Percentiles rank a stretch among this genome's conserved stretches.
Evolutionary conservation across 2,797 vertebrate species (phyloP).

Genomic region (Urophycis tenuis): DNA sequence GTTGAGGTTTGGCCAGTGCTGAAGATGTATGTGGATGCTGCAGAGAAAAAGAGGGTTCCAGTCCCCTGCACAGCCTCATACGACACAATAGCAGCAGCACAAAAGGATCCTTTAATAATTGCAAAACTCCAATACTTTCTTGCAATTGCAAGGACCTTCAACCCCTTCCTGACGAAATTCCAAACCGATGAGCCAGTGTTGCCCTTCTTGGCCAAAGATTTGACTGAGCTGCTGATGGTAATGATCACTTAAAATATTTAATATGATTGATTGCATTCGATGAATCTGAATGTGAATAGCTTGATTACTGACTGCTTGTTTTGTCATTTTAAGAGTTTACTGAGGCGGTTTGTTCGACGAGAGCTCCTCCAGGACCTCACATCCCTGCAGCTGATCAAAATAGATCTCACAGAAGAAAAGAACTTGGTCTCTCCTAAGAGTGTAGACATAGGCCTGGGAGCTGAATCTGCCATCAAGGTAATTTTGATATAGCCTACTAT

Average conservation of each 20-base stretch:
- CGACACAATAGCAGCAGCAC: slow-evolving; percentile 11
- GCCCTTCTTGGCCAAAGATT: slow-evolving; percentile 13
- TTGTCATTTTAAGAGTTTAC: background rate
- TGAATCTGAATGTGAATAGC: background rate
- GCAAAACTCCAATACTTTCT: slow-evolving; percentile 23
- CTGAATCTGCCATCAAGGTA: too few relatives aligned
- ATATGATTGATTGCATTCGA: background rate
- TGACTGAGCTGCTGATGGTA: slow-evolving; percentile 5
- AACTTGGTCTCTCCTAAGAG: too few relatives aligned
- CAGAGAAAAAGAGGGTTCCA: slow-evolving; percentile 8
- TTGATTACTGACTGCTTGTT: background rate
- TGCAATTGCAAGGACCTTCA: slow-evolving; percentile 13
- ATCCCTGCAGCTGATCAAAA: too few relatives aligned
- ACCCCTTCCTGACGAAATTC: slow-evolving; percentile 18
- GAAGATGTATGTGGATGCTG: background rate
- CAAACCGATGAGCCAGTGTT: slow-evolving; percentile 21
- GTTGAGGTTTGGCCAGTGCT: slow-evolving; percentile 11
- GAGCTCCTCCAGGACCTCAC: background rate
- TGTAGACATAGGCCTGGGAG: too few relatives aligned
- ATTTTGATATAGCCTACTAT: too few relatives aligned
- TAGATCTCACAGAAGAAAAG: too few relatives aligned
- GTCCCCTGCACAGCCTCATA: slow-evolving; percentile 10
- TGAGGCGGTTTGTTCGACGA: background rate
- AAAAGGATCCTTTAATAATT: slow-evolving; percentile 13
- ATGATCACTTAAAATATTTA: background rate